A percentile compares a stretch with the other conserved stretches of the same genome.
Evolutionary conservation across 2,888 invertebrate genomes (phyloP).

Genomic region (Dasypogon diadema): DNA sequence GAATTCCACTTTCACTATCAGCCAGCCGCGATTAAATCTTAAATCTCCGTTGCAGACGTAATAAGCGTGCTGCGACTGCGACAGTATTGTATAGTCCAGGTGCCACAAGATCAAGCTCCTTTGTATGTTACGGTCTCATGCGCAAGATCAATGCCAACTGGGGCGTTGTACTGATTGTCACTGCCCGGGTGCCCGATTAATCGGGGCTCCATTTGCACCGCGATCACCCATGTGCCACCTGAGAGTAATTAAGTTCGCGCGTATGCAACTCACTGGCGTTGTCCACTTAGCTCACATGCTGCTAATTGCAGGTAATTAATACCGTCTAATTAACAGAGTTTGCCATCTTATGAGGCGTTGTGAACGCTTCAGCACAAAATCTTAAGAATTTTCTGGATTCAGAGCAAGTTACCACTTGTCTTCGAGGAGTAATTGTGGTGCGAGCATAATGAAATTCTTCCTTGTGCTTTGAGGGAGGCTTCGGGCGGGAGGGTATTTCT

Average conservation of each 20-base stretch:
- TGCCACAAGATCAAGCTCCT: constrained; percentile 39
- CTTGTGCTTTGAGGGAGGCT: no score
- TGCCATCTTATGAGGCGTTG: neutral
- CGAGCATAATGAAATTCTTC: no score
- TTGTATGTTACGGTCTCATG: constrained; percentile 42
- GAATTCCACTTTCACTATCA: constrained; percentile 38
- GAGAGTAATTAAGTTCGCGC: neutral
- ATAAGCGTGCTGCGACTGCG: neutral
- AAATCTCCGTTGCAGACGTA: neutral
- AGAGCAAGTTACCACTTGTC: neutral
- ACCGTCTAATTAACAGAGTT: neutral
- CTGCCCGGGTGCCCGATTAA: neutral
- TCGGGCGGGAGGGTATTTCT: no score
- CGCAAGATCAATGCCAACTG: constrained; percentile 49
- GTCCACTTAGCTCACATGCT: neutral
- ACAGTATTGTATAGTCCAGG: no score
- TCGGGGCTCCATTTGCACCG: neutral
- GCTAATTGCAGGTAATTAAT: neutral
- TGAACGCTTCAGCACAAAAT: neutral
- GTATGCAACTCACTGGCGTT: neutral
- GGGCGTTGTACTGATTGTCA: constrained; percentile 47
- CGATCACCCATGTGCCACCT: constrained; percentile 3
- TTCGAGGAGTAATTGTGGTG: no score
- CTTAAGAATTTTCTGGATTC: neutral
- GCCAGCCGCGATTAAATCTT: constrained; percentile 5